A percentile compares a stretch with the other conserved stretches of the same genome.
phyloP scores from a whole-genome alignment of 2,113 vertebrate species.

The Eudyptes chrysolophus region DNA sequence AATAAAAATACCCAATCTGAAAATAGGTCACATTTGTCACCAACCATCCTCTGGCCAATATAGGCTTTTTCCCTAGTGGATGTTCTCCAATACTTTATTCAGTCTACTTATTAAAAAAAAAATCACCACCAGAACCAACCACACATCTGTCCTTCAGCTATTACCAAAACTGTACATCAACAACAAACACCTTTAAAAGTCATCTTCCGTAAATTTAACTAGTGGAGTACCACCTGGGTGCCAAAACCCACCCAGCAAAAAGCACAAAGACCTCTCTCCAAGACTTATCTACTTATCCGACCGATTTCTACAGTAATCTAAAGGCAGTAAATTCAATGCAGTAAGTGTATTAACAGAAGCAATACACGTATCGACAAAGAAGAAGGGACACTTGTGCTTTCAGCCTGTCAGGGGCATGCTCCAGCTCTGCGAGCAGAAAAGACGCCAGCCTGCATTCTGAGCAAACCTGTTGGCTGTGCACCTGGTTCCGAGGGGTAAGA shows the following conservation, averaged over 20 bases:
- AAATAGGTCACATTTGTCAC: neutral
- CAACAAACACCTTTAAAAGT: neutral
- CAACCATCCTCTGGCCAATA: neutral
- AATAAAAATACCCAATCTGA: neutral
- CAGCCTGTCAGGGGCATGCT: neutral
- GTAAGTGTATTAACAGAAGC: neutral
- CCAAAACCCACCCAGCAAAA: neutral
- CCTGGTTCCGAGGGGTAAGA: neutral
- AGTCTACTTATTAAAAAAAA: neutral
- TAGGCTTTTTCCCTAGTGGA: neutral
- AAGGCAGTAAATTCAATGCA: neutral
- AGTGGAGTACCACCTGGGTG: neutral
- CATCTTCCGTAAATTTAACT: neutral
- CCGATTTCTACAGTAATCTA: neutral
- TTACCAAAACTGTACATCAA: neutral
- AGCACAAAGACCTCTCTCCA: neutral
- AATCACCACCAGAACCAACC: neutral
- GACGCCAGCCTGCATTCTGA: neutral
- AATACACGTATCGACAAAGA: neutral
- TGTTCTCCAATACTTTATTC: neutral
- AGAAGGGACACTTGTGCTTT: neutral
- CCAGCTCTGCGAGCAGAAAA: neutral
- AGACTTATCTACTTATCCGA: neutral
- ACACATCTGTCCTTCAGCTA: neutral
- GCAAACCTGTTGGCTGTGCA: constrained; percentile 48